phyloP scores from a whole-genome alignment of 2,888 invertebrate genomes.

The Bembecia ichneumoniformis region DNA sequence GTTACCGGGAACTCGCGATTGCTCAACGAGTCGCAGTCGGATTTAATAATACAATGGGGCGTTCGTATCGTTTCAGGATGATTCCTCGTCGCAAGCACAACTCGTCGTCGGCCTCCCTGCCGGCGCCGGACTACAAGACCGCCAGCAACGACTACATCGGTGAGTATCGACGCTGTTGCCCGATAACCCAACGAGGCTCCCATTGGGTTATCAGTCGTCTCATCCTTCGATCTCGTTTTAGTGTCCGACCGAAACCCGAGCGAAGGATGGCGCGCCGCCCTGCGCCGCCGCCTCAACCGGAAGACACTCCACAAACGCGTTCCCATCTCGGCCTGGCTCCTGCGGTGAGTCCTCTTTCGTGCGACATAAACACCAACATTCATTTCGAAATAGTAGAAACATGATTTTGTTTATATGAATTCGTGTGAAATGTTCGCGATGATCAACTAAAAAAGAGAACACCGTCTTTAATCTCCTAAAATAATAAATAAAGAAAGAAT shows the following conservation, averaged over 20 bases:
- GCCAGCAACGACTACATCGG: slow-evolving; percentile 67
- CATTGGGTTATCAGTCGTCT: neutral
- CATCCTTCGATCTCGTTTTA: slow-evolving; percentile 22
- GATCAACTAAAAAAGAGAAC: neutral
- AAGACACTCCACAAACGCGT: slow-evolving; percentile 81
- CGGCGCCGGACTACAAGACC: slow-evolving; percentile 60
- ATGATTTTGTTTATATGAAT: neutral
- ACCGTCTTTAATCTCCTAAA: no score
- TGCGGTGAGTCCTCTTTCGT: slow-evolving; percentile 49
- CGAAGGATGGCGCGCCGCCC: slow-evolving; percentile 46
- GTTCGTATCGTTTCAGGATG: slow-evolving; percentile 37
- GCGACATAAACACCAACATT: neutral
- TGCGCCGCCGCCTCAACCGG: slow-evolving; percentile 74
- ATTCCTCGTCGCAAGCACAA: slow-evolving; percentile 64
- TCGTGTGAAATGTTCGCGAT: neutral
- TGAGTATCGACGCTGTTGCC: slow-evolving; percentile 25
- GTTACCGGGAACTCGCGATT: no score
- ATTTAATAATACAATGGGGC: neutral
- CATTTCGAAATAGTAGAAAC: neutral
- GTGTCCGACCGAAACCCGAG: slow-evolving; percentile 58
- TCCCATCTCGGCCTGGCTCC: slow-evolving; percentile 84
- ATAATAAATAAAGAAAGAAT: no score
- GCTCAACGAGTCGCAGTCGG: neutral
- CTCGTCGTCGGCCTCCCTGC: slow-evolving; percentile 59
- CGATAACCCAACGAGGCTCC: no score